Evolutionary conservation across 37 sponge, comb jelly and placozoan species (phyloP).

Genomic region (Spongilla lacustris): DNA sequence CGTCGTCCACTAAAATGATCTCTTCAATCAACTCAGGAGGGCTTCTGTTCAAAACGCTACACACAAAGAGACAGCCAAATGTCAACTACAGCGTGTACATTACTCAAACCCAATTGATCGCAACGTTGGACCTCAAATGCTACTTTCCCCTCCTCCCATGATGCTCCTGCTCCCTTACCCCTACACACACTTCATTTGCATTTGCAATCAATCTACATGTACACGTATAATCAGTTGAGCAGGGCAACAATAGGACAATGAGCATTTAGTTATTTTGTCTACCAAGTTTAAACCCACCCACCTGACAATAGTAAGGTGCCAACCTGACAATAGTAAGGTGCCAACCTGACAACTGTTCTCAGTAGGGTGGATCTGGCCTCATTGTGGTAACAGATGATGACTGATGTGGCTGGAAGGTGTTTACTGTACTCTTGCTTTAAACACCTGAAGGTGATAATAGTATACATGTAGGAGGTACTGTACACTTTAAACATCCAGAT

Average conservation of each 20-base stretch:
- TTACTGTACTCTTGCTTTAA: constrained; percentile 22
- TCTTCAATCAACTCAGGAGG: constrained; percentile 83
- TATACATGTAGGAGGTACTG: background rate
- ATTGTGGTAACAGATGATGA: constrained; percentile 95
- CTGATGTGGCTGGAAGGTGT: constrained; percentile 81
- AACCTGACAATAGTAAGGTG: background rate
- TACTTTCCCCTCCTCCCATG: too few species aligned
- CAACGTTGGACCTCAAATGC: too few species aligned
- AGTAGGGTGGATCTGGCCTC: constrained; percentile 96
- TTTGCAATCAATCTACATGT: too few species aligned
- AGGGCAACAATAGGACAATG: too few species aligned
- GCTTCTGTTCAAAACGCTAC: constrained; percentile 82
- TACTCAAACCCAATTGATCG: too few species aligned
- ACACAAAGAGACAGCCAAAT: constrained; percentile 1
- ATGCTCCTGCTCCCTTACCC: too few species aligned
- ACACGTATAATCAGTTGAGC: too few species aligned
- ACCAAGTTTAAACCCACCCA: too few species aligned
- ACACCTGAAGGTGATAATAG: constrained; percentile 40
- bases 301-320: background rate
- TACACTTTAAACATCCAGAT: too few species aligned
- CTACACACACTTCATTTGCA: too few species aligned
- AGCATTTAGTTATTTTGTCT: too few species aligned
- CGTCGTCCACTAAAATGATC: constrained; percentile 88
- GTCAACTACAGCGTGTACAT: too few species aligned
- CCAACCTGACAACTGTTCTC: constrained; percentile 81